Evolutionary conservation across 2,888 invertebrate species (phyloP), one percentile per base, ranked within the genome.

Genomic region (Habroteleia sp.): DNA sequence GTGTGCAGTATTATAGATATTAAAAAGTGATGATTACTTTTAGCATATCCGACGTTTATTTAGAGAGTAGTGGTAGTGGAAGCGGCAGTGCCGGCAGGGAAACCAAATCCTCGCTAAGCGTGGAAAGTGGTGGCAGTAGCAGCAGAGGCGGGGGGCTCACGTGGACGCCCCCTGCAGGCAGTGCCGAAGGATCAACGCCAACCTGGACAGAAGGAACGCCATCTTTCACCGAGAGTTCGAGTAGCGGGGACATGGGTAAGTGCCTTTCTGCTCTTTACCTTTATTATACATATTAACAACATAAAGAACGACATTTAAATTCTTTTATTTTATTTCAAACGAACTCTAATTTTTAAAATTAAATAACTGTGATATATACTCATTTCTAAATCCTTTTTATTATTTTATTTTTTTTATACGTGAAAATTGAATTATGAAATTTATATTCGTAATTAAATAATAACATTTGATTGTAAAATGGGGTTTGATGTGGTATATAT

Each of bases 201-300:
- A 98, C 98, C 35, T 98, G 97, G 96, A 98, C 98, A 42, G 98
- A 98, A 91, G 98, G 98, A 84, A 98, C 98, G 80, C 98, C 98
- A 72, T 97, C 97, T 88, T 98, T 97, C 90, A 98, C 98, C 29
- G 97, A 97, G 89, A 98, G 97, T 83, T 97, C 97, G 90, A 96
- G 97, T 90, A 96, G 96, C 90, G 94, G 94, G 82, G 96, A 96
- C 90, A 93, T 94, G 91, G 94, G 94, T 93, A 90, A 92, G 93
- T 86, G 84, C 54, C 80, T 87, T 75, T 81, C 82, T 79, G 86
- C 86, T 74, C 82, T 87, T 62, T 81, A 83, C 76, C 77, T 87
- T 80, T 87, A 85, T 80, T 86, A 52, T 41, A 5, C 20, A 20
- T 20, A 20, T 20, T 20, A 20, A n/a, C n/a, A n/a, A n/a, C n/a